Evolutionary conservation across 2,113 vertebrate genomes (phyloP), one percentile per base, ranked within the genome.

Genomic region (Plecturocebus donacophilus): DNA sequence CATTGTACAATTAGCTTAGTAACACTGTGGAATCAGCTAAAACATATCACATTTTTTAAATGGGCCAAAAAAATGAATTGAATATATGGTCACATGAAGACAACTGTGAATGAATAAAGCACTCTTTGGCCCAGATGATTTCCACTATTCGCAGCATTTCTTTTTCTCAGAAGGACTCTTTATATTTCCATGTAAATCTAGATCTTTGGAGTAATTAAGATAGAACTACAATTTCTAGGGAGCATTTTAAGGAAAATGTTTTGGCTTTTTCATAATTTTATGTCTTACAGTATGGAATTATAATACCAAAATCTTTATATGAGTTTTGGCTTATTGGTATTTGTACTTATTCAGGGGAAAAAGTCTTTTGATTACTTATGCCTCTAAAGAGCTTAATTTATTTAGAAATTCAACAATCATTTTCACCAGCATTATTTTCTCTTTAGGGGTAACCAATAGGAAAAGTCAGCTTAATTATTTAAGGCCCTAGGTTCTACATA

Each of bases 361-460:
- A 27, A 14, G 35, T 71, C 7, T 79, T 88, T 77, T 80, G 47
- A 58, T 40, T 0, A 90, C 71, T 64, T 11, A 13, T 77, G 12
- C 40, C 64, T 96, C 47, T 47, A 35, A 95, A 92, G 68, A 96
- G 87, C 45, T 96, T 61, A 21, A 0, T 68, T 96, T 58, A 85
- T 97, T 96, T 94, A 82, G 94, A 97, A 70, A 86, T 49, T 87
- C 95, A 94, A 94, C 64, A 40, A 47, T 14, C 20, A 76, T 95
- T 97, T 87, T 87, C 94, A 98, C 98, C 96, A 98, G 96, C 97
- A 96, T 96, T 94, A 96, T 96, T 97, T 97, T 97, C 95, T 71
- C 95, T 90, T 96, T 14, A 52, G 58, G 91, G 42, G 27, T 80
- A 94, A 75, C 52, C 71, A 97, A 95, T 92, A 97, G 96, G 0